A percentile compares a stretch with the other conserved stretches of the same genome.
Conservation (phyloP, 1,140 invertebrate species). For the Halyomorpha halys region DNA sequence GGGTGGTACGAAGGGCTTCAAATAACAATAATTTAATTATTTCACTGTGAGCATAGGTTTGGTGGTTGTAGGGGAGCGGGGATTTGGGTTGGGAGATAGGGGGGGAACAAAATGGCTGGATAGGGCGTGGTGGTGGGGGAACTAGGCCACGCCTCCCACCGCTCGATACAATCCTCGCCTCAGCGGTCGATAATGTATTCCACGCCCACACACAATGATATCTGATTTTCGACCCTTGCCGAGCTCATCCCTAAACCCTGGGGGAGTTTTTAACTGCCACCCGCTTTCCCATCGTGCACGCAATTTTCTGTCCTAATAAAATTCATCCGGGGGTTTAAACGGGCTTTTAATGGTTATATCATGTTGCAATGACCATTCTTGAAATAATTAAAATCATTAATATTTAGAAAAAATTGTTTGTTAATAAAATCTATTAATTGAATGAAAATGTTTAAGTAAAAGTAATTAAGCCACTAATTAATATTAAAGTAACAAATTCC, state of each 20-base stretch:
- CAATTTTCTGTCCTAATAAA: too few relatives aligned
- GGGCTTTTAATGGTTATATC: too few relatives aligned
- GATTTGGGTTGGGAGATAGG: background rate
- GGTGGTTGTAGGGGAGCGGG: background rate
- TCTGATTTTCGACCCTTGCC: slow-evolving; percentile 4
- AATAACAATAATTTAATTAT: slow-evolving; percentile 10
- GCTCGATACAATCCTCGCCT: slow-evolving; percentile 4
- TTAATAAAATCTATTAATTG: too few relatives aligned
- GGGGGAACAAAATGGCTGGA: slow-evolving; percentile 17
- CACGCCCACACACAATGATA: slow-evolving; percentile 1
- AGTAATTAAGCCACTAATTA: too few relatives aligned
- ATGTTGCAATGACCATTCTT: too few relatives aligned
- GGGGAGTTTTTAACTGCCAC: background rate
- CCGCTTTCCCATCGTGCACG: background rate
- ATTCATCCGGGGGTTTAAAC: too few relatives aligned
- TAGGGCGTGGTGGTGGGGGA: background rate
- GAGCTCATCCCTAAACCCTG: background rate
- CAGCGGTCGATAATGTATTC: slow-evolving; percentile 6
- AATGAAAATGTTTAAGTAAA: too few relatives aligned
- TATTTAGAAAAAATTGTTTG: too few relatives aligned
- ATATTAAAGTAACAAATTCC: too few relatives aligned
- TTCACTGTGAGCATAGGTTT: background rate
- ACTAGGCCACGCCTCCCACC: background rate
- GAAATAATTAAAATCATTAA: too few relatives aligned
- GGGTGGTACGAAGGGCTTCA: background rate